Conservation (phyloP, 2,113 vertebrate species). For the Carassius carassius region DNA sequence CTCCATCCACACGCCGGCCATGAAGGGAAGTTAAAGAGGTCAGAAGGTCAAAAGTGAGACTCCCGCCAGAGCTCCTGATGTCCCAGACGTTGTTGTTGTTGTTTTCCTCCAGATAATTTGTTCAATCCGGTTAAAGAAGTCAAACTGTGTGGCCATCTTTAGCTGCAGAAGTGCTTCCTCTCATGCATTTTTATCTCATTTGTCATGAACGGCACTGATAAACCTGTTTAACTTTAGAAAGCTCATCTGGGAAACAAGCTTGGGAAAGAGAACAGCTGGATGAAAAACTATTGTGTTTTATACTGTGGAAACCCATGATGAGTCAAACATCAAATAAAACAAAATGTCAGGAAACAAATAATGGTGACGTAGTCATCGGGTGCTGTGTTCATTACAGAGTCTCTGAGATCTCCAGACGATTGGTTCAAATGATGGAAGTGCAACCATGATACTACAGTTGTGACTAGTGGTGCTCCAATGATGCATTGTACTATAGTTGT, state of each 20-base stretch:
- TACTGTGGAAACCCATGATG: no score
- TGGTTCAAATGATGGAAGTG: no score
- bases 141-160: not conserved
- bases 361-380: no score
- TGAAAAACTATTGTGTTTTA: not conserved
- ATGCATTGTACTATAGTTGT: not conserved
- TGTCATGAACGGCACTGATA: not conserved
- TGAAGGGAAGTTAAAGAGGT: not conserved
- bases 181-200: not conserved
- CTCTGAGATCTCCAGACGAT: no score
- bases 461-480: no score
- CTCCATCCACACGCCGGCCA: slow-evolving; percentile 9
- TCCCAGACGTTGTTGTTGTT: not conserved
- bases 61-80: not conserved
- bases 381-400: no score
- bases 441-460: no score
- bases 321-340: no score
- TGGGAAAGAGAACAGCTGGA: not conserved
- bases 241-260: not conserved
- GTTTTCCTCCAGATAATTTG: slow-evolving; percentile 2
- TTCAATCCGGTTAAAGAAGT: not conserved
- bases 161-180: not conserved
- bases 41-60: not conserved
- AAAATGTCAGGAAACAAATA: no score
- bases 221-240: not conserved